A percentile compares a stretch with the other conserved stretches of the same genome.
These are phyloP conservation scores for Actinia equina DNA, from an alignment of 64 coral and sea anemone genomes.

Conservation along the genomic window DNA sequence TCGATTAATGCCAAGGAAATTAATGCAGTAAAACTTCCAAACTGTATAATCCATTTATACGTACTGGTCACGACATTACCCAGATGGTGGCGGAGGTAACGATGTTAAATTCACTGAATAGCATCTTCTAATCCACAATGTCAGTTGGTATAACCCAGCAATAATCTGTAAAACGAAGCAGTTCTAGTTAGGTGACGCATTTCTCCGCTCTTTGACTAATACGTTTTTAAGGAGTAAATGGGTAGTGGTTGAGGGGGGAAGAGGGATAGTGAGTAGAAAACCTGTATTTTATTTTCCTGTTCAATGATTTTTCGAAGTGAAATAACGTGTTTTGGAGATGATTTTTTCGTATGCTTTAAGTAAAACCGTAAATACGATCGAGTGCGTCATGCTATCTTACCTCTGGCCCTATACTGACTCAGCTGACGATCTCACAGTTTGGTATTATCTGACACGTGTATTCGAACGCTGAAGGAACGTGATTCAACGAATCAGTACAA, in stretches of 20 bases:
- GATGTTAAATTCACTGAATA: background rate
- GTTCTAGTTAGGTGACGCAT: background rate
- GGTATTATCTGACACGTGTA: slow-evolving; percentile 9
- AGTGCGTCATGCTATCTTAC: background rate
- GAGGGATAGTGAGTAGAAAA: no score
- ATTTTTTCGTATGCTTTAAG: background rate
- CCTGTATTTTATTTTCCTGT: background rate
- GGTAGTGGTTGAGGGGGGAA: no score
- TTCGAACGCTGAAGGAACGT: slow-evolving; percentile 7
- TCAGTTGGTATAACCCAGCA: background rate
- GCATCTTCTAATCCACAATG: background rate
- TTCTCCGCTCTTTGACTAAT: no score
- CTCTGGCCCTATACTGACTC: background rate
- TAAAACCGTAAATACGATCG: background rate
- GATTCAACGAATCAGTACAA: slow-evolving; percentile 9
- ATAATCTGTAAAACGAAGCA: background rate
- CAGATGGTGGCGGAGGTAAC: background rate
- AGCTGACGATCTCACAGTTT: background rate
- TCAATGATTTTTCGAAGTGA: background rate
- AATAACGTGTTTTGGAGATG: background rate
- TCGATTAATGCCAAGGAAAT: background rate
- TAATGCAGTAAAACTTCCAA: background rate
- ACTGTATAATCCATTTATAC: background rate
- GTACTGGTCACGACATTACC: background rate
- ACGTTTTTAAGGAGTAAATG: no score